Percentiles rank a stretch among this genome's conserved stretches.
These are phyloP conservation scores for Rhynchotus rufescens DNA, from an alignment of 2,797 vertebrate genomes.

Conservation along the genomic window DNA sequence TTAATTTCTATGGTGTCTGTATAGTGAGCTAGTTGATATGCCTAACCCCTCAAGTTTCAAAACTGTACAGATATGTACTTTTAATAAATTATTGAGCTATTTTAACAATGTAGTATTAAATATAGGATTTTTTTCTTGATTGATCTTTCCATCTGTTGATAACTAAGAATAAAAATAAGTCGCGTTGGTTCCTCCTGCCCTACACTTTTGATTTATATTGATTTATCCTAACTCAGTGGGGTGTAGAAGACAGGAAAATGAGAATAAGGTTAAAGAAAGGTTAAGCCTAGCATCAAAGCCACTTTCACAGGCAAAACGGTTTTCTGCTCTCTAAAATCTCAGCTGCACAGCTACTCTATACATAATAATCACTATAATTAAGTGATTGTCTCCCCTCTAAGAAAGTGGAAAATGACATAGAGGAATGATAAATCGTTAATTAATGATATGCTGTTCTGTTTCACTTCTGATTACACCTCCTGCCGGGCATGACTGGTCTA, in stretches of 20 bases:
- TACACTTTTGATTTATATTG: conserved; percentile 58
- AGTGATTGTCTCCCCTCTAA: conserved; percentile 57
- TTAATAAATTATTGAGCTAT: neutral
- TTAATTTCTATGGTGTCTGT: neutral
- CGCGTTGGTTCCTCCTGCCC: neutral
- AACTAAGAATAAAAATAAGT: conserved; percentile 30
- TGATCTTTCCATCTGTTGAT: conserved; percentile 18
- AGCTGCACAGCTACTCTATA: conserved; percentile 13
- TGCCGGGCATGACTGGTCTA: conserved; percentile 51
- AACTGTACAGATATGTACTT: neutral
- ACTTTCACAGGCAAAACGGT: conserved; percentile 28
- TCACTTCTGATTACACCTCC: conserved; percentile 66
- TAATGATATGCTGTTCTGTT: conserved; percentile 65
- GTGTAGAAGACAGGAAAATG: conserved; percentile 62
- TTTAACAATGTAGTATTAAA: neutral
- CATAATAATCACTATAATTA: conserved; percentile 67
- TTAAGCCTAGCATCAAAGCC: conserved; percentile 62
- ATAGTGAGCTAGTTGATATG: neutral
- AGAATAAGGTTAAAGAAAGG: conserved; percentile 71
- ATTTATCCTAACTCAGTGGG: conserved; percentile 55
- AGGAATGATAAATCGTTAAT: conserved; percentile 67
- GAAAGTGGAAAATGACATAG: conserved; percentile 54
- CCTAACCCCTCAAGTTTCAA: neutral
- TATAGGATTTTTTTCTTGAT: neutral
- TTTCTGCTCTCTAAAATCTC: conserved; percentile 40